Evolutionary conservation across 2,888 invertebrate genomes (phyloP), one percentile per base, ranked within the genome.

Genomic region (Oligia latruncula): DNA sequence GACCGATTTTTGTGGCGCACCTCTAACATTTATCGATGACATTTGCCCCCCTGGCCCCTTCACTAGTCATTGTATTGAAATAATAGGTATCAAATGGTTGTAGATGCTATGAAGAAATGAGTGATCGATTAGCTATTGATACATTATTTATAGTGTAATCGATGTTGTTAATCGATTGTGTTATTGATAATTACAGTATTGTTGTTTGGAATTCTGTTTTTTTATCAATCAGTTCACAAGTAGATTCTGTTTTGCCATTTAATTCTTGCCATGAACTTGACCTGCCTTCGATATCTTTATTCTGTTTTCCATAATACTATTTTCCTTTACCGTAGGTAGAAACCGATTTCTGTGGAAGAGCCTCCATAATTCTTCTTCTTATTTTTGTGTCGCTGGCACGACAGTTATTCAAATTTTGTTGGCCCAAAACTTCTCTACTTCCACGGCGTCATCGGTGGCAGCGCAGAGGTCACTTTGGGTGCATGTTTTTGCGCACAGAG

Each of bases 11-110:
- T 84, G 49, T 67, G 29, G 72, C 77, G 62, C 72, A 71, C 68
- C 66, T 84, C 75, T 83, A 70, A 68, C 64, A 75, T 52, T 85
- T 73, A 82, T 82, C 78, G 83, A 71, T 65, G 85, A 77, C 79
- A 87, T 85, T 84, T 87, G 81, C 89, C 84, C 83, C 29, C 29
- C 29, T 29, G 29, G 29, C 29, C 29, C 87, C 84, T 88, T 89
- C 84, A 84, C 82, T 80, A 68, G 55, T 72, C 65, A 79, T 76
- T 78, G 81, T 78, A 76, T 76, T 84, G 55, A 81, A 65, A 77
- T 80, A 71, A 75, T 79, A 75, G 49, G 67, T 65, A 43, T 72
- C n/a, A 68, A 58, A 67, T 62, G 64, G 71, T 67, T 82, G 35
- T 64, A 74, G 40, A 71, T 49, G 43, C 8, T 66, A 29, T 76